Evolutionary conservation across 2,113 vertebrate species (phyloP).

Genomic region (Scomber japonicus): DNA sequence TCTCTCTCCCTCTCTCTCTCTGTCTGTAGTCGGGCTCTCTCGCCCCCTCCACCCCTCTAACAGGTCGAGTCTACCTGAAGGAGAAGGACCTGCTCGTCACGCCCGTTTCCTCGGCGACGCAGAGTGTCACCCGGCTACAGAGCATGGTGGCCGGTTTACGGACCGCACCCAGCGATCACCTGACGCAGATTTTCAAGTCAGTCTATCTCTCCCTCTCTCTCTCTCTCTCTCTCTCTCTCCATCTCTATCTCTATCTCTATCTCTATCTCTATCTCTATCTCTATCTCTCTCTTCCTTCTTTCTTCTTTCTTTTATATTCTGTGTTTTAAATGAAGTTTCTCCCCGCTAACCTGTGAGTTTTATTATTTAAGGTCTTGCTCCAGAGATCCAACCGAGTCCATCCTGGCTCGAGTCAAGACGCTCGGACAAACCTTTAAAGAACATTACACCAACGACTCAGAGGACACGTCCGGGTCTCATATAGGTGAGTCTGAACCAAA

Average conservation of each 20-base stretch:
- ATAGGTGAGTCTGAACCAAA: conserved; percentile 81
- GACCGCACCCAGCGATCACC: conserved; percentile 90
- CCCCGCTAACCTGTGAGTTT: neutral
- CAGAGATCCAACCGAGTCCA: conserved; percentile 88
- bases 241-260: too few relatives aligned
- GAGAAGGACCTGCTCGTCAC: conserved; percentile 93
- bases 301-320: rapidly evolving
- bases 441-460: conserved; percentile 91
- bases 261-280: too few relatives aligned
- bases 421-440: conserved; percentile 92
- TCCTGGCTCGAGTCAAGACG: conserved; percentile 87
- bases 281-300: too few relatives aligned
- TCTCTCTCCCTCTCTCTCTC: neutral
- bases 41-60: conserved; percentile 95
- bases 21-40: conserved; percentile 81
- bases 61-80: conserved; percentile 92
- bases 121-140: conserved; percentile 94
- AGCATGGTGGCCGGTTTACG: conserved; percentile 91
- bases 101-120: conserved; percentile 95
- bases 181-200: conserved; percentile 90
- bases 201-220: conserved; percentile 39
- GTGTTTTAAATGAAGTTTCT: too few relatives aligned
- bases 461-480: conserved; percentile 91
- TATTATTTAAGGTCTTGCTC: conserved; percentile 87
- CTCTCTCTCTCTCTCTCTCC: too few relatives aligned